Evolutionary conservation across 2,888 invertebrate species (phyloP).

Genomic region (Nemotelus nigrinus): DNA sequence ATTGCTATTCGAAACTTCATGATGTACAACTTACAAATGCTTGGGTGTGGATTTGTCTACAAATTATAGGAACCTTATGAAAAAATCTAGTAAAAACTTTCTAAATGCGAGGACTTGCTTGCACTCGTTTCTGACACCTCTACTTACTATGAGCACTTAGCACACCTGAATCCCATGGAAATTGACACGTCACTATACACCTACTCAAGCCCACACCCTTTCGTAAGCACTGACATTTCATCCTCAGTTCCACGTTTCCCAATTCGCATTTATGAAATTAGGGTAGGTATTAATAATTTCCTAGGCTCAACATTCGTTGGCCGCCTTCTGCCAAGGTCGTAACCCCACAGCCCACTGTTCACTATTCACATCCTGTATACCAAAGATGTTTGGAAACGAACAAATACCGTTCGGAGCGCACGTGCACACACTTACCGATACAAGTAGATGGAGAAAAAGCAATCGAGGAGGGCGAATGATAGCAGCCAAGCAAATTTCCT

Average conservation of each 20-base stretch:
- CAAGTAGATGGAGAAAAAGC: not conserved
- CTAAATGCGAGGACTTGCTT: too few species aligned
- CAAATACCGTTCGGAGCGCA: conserved; percentile 36
- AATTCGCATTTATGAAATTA: conserved; percentile 15
- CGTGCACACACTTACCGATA: conserved; percentile 30
- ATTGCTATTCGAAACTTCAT: not conserved
- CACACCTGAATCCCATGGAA: not conserved
- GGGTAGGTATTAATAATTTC: conserved; percentile 42
- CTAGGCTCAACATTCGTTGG: conserved; percentile 25
- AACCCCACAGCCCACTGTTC: conserved; percentile 36
- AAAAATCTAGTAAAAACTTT: too few species aligned
- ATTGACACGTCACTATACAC: not conserved
- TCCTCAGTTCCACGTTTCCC: not conserved
- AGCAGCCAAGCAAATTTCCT: conserved; percentile 9
- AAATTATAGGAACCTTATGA: too few species aligned
- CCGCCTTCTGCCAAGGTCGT: conserved; percentile 38
- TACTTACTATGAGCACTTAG: not conserved
- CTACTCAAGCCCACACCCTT: too few species aligned
- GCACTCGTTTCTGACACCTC: too few species aligned
- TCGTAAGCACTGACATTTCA: too few species aligned
- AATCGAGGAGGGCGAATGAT: not conserved
- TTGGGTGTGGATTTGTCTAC: too few species aligned
- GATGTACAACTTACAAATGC: not conserved
- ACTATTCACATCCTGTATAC: conserved; percentile 14
- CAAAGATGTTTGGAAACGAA: not conserved